Evolutionary conservation across 2,888 invertebrate species (phyloP), one percentile per base, ranked within the genome.

Genomic region (Perithous albicinctus): DNA sequence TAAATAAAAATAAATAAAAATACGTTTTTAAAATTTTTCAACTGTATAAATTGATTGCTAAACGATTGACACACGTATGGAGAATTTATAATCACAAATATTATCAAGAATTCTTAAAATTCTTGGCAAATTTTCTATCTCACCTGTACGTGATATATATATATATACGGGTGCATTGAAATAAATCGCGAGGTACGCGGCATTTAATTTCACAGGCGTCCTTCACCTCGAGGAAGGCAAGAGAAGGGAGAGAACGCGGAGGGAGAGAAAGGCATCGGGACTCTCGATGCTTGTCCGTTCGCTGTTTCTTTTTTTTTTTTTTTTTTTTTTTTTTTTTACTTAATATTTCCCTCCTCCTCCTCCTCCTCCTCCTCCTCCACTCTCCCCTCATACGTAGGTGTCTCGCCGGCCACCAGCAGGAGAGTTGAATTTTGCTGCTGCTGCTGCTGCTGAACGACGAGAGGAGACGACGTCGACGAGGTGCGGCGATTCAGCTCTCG

Each of bases 151-250:
- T 26, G 26, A 32, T 1, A 18, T 15, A 59, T 15, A 59, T 32
- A 18, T 2, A 51, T 10, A 51, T 7, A 20, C 18, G 32, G 32
- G 32, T 56, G 56, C 56, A 56, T 56, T 32, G 56, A n/a, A 18
- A 35, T 32, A 59, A 59, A 18, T 59, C 32, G 59, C 15, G 59
- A 32, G 59, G 81, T 85, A 59, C 81, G 80, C 76, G 84, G 77
- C 85, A 86, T 86, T 86, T 86, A 54, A 74, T 79, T 75, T 63
- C 61, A 54, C 76, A 69, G 67, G 80, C 85, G 87, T 88, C 86
- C 87, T 87, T 88, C 86, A 85, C 85, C 84, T 85, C 86, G 61
- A 80, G 76, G 82, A 72, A 83, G n/a, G 87, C 79, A 81, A 78
- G 82, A 78, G 70, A 56, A 46, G 12, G 38, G 18, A 38, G 20